Evolutionary conservation across 2,113 vertebrate species (phyloP), one percentile per base, ranked within the genome.

Genomic region (Eublepharis macularius): DNA sequence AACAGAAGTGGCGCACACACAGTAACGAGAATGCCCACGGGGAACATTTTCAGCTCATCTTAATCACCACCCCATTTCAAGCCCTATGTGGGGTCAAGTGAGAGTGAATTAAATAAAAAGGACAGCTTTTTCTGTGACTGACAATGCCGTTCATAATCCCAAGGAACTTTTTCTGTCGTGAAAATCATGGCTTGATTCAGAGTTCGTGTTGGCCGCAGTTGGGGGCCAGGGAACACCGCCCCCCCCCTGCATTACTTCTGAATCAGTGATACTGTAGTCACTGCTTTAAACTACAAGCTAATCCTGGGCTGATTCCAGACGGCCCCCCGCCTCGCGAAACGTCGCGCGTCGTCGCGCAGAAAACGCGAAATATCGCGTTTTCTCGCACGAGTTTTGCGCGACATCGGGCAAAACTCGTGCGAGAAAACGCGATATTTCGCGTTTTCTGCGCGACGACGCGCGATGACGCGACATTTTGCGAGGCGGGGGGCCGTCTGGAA

Each of bases 11-110:
- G 69, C 79, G 66, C 81, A 93, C 76, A 86, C 39, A 85, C 84
- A 65, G 91, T 83, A 92, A 90, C 87, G 94, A 80, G 91, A 90
- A 66, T 86, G 89, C 34, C 86, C 91, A 80, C 82, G 77, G 51
- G 17, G 54, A 94, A 96, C 94, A 82, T 94, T 92, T 95, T 96
- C 94, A 96, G 95, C 93, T 96, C 73, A 14, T 66, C 51, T 72
- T 72, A 43, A 70, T 14, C 85, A 69, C 81, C 68, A 74, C 39
- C 12, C 51, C 29, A 26, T 84, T 92, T 86, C 66, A 88, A 49
- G 32, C 57, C 47, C 0, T 9, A 5, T 82, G 87, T 12, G 11
- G 82, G 49, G 36, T 82, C 32, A 82, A 91, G 8, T 41, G 45
- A 92, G 84, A 83, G 79, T 57, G 86, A 47, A 66, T 82, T 69